Evolutionary conservation across 2,797 vertebrate genomes (phyloP), one percentile per base, ranked within the genome.

Genomic region (Bufotes viridis): DNA sequence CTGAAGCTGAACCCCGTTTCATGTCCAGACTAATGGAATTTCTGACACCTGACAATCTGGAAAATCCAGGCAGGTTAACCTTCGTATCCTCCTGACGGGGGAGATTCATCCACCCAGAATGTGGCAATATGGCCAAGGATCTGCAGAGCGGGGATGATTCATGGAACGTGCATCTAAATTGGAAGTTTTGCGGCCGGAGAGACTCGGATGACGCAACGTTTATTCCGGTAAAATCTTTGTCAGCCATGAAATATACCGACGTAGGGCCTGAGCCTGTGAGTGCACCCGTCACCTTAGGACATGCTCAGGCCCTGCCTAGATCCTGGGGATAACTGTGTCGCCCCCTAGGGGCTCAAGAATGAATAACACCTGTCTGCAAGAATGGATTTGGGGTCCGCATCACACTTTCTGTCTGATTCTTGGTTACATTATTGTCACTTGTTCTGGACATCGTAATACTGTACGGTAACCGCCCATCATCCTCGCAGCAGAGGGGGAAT

Each of bases 61-160:
- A 49, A 22, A 49, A n/a, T 51, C 34, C 34, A 9, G 0, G 29
- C 29, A 1, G 1, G 29, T 34, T 34, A 34, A 34, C 29, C 29
- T 34, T 18, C 49, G 17, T 10, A 2, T 29, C 12, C 4, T 15
- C 12, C 10, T 24, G 13, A 4, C 0, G 6, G 3, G 20, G 2
- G 20, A 15, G 76, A 78, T 55, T 53, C 49, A 53, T 51, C 42
- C 1, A 15, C 11, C 13, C 1, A 26, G 3, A 34, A 79, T 53
- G 81, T 55, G 49, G 70, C 65, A 69, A 82, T 13, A 51, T 55
- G 63, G 63, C 63, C 15, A 51, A 10, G 8, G 57, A 13, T 57
- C 53, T 29, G 53, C 82, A 29, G 65, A 11, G 49, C 18, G 17
- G 14, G 18, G n/a, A 75, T 72, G 82, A 84, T 84, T 84, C 82